phyloP scores from a whole-genome alignment of 2,113 vertebrate genomes.

The Axis porcinus region DNA sequence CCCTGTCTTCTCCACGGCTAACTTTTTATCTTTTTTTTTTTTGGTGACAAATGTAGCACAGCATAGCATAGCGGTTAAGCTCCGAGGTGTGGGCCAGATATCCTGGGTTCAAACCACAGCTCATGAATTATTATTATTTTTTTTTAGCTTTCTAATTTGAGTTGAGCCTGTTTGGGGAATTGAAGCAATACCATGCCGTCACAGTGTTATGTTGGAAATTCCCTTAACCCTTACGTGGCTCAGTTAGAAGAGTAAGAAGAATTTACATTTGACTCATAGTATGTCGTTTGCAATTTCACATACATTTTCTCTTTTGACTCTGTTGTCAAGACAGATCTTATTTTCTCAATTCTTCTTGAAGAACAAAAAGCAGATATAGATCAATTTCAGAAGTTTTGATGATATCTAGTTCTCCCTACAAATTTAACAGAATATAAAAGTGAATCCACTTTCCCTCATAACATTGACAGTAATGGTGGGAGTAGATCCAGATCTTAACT shows the following conservation, averaged over 20 bases:
- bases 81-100: not conserved
- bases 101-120: not conserved
- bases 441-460: not conserved
- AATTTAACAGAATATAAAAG: conserved; percentile 12
- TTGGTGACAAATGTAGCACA: not conserved
- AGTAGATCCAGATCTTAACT: not conserved
- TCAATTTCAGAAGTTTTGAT: not conserved
- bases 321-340: not conserved
- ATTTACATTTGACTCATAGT: not conserved
- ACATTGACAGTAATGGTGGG: not conserved
- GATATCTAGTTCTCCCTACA: not conserved
- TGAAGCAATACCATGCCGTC: not conserved
- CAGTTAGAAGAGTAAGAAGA: not conserved
- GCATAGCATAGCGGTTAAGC: not conserved
- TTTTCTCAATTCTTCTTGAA: not conserved
- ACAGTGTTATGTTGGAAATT: not conserved
- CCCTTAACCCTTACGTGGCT: not conserved
- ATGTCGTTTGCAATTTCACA: not conserved
- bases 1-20: not conserved
- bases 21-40: not conserved
- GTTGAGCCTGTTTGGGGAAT: not conserved
- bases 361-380: not conserved
- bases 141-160: not conserved
- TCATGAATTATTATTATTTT: not conserved
- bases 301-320: not conserved